Evolutionary conservation across 2,888 invertebrate species (phyloP).

Genomic region (Erebia aethiops): DNA sequence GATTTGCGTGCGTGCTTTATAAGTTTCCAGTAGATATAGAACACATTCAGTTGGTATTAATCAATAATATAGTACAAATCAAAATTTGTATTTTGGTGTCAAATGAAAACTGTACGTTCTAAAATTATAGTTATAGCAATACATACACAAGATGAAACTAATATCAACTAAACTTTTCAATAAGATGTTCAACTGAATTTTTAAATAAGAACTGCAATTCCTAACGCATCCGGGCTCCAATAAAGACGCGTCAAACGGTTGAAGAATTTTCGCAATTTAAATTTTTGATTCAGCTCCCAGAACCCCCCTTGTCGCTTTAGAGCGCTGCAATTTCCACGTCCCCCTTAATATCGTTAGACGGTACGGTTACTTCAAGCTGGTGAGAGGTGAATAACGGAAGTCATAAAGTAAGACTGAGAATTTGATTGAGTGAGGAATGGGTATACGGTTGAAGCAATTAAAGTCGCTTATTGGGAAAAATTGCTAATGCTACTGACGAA

Average conservation of each 20-base stretch:
- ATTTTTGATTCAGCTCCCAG: slow-evolving; percentile 70
- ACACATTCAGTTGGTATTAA: too few relatives aligned
- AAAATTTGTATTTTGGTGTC: too few relatives aligned
- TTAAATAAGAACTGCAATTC: slow-evolving; percentile 45
- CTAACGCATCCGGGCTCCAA: slow-evolving; percentile 54
- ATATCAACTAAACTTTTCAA: slow-evolving; percentile 6
- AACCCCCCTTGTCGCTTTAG: slow-evolving; percentile 52
- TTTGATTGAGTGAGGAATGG: slow-evolving; percentile 67
- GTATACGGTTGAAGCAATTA: slow-evolving; percentile 58
- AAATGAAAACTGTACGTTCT: too few relatives aligned
- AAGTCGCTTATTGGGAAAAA: slow-evolving; percentile 65
- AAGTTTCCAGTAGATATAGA: too few relatives aligned
- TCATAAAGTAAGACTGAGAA: slow-evolving; percentile 58
- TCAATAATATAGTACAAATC: too few relatives aligned
- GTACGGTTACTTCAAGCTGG: slow-evolving; percentile 56
- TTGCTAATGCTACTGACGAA: slow-evolving; percentile 58
- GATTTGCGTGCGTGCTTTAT: too few relatives aligned
- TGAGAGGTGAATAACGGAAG: slow-evolving; percentile 52
- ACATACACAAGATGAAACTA: neutral
- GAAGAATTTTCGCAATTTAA: slow-evolving; percentile 72
- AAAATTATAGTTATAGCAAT: neutral
- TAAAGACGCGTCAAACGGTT: slow-evolving; percentile 62
- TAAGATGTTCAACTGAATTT: slow-evolving; percentile 32
- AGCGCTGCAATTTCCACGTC: slow-evolving; percentile 61
- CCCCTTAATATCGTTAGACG: slow-evolving; percentile 64